Conservation (phyloP, 2,797 vertebrate genomes). For the Meriones psammophilus region DNA sequence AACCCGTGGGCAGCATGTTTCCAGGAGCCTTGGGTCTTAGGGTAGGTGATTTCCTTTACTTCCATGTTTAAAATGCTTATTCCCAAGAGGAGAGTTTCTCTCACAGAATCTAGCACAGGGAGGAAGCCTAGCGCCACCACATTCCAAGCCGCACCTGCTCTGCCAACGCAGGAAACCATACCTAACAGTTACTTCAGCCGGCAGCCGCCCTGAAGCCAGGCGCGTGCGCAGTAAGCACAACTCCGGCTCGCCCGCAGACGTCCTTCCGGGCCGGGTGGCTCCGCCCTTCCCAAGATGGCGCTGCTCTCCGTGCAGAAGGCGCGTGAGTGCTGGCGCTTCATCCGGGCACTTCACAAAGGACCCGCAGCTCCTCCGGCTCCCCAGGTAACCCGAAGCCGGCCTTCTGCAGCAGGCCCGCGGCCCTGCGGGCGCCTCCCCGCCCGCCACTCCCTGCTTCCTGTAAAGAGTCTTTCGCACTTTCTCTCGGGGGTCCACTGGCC, state of each 20-base stretch:
- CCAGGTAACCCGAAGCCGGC: slow-evolving; percentile 68
- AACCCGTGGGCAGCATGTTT: neutral
- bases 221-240: neutral
- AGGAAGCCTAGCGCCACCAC: fast-evolving
- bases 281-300: slow-evolving; percentile 82
- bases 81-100: fast-evolving
- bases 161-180: fast-evolving
- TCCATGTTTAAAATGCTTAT: neutral
- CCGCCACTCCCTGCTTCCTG: neutral
- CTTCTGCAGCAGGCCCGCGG: neutral
- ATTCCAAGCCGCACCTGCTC: neutral
- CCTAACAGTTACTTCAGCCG: fast-evolving
- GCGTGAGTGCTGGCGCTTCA: slow-evolving; percentile 66
- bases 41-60: neutral
- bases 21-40: neutral
- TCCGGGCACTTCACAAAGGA: slow-evolving; percentile 80
- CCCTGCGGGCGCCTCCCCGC: neutral
- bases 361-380: neutral
- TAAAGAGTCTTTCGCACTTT: fast-evolving
- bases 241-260: neutral
- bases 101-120: neutral
- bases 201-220: fast-evolving
- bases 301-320: slow-evolving; percentile 70
- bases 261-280: neutral
- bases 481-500: too few species aligned